Conservation (phyloP, 2,888 invertebrate species). For the Acrocera orbiculus region DNA sequence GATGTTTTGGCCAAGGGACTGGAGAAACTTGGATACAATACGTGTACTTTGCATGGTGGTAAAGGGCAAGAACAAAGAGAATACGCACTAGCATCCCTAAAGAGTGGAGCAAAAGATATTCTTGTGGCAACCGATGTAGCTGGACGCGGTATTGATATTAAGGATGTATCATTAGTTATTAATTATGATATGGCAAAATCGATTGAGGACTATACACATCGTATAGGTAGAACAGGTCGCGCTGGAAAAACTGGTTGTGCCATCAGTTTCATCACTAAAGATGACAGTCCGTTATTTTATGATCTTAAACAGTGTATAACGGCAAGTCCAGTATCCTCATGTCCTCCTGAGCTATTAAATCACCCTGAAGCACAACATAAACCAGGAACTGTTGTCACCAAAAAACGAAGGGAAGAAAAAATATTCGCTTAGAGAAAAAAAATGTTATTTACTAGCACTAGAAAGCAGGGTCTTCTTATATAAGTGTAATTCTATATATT, state of each 20-base stretch:
- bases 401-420: slow-evolving; percentile 84
- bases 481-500: no score
- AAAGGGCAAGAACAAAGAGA: slow-evolving; percentile 99
- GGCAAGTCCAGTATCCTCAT: slow-evolving; percentile 79
- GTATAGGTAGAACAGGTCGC: slow-evolving; percentile 97
- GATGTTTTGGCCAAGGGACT: slow-evolving; percentile 93
- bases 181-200: slow-evolving; percentile 99
- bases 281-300: slow-evolving; percentile 87
- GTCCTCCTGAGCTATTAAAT: slow-evolving; percentile 91
- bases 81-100: slow-evolving; percentile 90
- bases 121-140: slow-evolving; percentile 99
- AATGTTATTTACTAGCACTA: no score
- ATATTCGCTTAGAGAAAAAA: slow-evolving; percentile 58
- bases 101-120: slow-evolving; percentile 91
- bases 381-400: slow-evolving; percentile 87
- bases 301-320: slow-evolving; percentile 87
- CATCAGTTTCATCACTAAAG: slow-evolving; percentile 92
- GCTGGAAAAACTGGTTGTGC: slow-evolving; percentile 96
- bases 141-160: slow-evolving; percentile 99
- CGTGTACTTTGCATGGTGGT: slow-evolving; percentile 95
- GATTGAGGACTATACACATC: slow-evolving; percentile 95
- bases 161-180: slow-evolving; percentile 96
- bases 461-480: no score
- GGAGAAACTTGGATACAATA: slow-evolving; percentile 91
- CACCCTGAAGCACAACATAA: slow-evolving; percentile 98